Base-by-base conservation (phyloP, 2,888 invertebrate species). In the Alentia gelatinosa region DNA sequence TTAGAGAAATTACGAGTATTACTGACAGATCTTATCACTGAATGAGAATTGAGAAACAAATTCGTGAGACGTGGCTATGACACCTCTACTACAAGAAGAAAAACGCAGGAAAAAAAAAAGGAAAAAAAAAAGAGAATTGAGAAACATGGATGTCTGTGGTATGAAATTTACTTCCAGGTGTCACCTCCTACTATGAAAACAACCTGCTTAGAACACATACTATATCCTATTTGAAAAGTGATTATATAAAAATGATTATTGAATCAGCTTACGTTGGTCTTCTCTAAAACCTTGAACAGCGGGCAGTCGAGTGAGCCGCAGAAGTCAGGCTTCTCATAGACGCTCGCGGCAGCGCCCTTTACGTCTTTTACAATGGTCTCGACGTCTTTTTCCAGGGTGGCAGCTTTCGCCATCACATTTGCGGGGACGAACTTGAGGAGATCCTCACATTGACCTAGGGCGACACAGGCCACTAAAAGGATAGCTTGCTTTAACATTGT, bases 271-370 rank as follows among this genome's bases (percentile, higher is more conserved):
- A 89, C 91, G 33, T 91, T 75, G 12, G 63, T 91, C 30, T 19
- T 26, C 4, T 89, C 50, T 23, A 47, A 7, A 42, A 89, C 74
- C 7, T 37, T 30, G 47, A 56, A 91, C 33, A 5, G 15, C 15
- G 91, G 91, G 63, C 91, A 91, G 47, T 68, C 89, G 9, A 91
- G 75, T 0, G n/a, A 75, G 68, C 89, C 89, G 33, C 91, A 91
- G 79, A 91, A 91, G 12, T 35, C n/a, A 15, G 91, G 91, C 56
- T 89, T 89, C 33, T n/a, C n/a, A n/a, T n/a, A n/a, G n/a, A n/a
- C n/a, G n/a, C n/a, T n/a, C n/a, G n/a, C n/a, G 19, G 37, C 30
- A 47, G 47, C 9, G 47, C 7, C 47, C 33, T 68, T 68, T 1
- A 5, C 33, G 0, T 30, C 68, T 30, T 68, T 68, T 26, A 30